phyloP scores from a whole-genome alignment of 2,113 vertebrate species.

The Lucifuga dentata region DNA sequence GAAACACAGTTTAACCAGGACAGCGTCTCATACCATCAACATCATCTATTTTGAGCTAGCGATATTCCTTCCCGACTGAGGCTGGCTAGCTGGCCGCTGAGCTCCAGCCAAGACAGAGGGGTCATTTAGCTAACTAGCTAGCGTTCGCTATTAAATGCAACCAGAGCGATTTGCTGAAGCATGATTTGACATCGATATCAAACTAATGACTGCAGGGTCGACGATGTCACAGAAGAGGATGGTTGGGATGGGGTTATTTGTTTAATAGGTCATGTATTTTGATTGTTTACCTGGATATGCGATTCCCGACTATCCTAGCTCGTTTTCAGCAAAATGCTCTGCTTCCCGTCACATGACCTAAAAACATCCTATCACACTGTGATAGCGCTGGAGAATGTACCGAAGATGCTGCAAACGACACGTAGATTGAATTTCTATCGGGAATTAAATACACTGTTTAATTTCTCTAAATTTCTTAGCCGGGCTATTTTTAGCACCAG shows the following conservation, averaged over 20 bases:
- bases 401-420: slow-evolving; percentile 59
- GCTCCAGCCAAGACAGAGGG: slow-evolving; percentile 76
- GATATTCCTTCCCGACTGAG: slow-evolving; percentile 52
- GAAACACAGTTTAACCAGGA: neutral
- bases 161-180: slow-evolving; percentile 27
- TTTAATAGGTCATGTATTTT: slow-evolving; percentile 71
- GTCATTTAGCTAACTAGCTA: slow-evolving; percentile 82
- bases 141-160: slow-evolving; percentile 72
- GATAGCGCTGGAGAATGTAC: slow-evolving; percentile 45
- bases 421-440: slow-evolving; percentile 37
- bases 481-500: no score
- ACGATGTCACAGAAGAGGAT: slow-evolving; percentile 41
- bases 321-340: slow-evolving; percentile 79
- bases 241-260: slow-evolving; percentile 27
- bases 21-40: slow-evolving; percentile 28
- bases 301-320: slow-evolving; percentile 86
- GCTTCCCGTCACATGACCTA: slow-evolving; percentile 82
- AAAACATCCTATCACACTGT: slow-evolving; percentile 56
- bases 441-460: no score
- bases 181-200: slow-evolving; percentile 31
- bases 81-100: slow-evolving; percentile 77
- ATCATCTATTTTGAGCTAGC: slow-evolving; percentile 62
- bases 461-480: no score
- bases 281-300: slow-evolving; percentile 86
- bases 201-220: slow-evolving; percentile 38